Evolutionary conservation across 2,113 vertebrate genomes (phyloP), one percentile per base, ranked within the genome.

Genomic region (Tauraco erythrolophus): DNA sequence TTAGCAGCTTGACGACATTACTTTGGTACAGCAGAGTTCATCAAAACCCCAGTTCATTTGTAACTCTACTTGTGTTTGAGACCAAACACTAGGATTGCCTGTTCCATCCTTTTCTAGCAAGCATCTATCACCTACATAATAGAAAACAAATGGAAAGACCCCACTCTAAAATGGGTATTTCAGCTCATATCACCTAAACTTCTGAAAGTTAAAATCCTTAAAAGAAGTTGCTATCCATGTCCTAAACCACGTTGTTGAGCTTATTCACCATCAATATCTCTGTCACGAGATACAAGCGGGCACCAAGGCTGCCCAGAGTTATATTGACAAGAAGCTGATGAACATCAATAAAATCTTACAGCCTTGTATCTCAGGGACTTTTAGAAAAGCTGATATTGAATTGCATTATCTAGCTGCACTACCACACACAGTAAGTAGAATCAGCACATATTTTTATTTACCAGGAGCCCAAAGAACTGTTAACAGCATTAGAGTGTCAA

Each of bases 351-450:
- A 89, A 70, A 23, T 33, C 23, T 27, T 46, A 13, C 35, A 45
- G 46, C 4, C 7, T 7, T 3, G 0, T 2, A 35, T 8, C 54
- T 23, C 41, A 10, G 9, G 10, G 33, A 5, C 28, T 51, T 35
- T 16, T 4, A 23, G 4, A 65, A 39, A 77, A 81, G 24, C 58
- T 65, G 45, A 13, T 37, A 50, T 3, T 25, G 54, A 13, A 51
- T 27, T 1, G 0, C 6, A 5, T 19, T 24, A 51, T 24, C 41
- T 23, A 46, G 39, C 9, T 46, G 60, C 30, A 31, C 33, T 75
- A 56, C 9, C 24, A 71, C 54, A 46, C 9, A n/a, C 24, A 28
- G 31, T 10, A 48, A 41, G 15, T 31, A 56, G 12, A 4, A 68
- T 22, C 70, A 76, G 71, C 30, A 14, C 5, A 12, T 41, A 39